Conservation (phyloP, 2,113 vertebrate genomes). For the Nothobranchius furzeri region DNA sequence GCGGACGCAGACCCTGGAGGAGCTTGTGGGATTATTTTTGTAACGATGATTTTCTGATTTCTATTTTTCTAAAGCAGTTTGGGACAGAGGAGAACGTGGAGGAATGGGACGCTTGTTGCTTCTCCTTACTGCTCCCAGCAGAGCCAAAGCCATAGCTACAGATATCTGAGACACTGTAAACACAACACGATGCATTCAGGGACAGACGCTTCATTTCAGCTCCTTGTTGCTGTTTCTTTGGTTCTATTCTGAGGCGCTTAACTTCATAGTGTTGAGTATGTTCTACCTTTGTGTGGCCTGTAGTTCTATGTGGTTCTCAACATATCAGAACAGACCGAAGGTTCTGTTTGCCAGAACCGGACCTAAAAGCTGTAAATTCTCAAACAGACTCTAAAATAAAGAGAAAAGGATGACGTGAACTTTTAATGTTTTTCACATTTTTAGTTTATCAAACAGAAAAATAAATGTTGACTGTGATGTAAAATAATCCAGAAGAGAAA, state of each 20-base stretch:
- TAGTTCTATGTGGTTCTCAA: slow-evolving; percentile 63
- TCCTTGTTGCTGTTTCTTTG: slow-evolving; percentile 26
- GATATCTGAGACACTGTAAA: slow-evolving; percentile 29
- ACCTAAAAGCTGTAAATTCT: neutral
- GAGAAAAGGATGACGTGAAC: neutral
- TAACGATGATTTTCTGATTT: slow-evolving; percentile 74
- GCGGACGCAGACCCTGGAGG: slow-evolving; percentile 64
- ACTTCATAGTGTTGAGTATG: slow-evolving; percentile 49
- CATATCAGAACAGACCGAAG: slow-evolving; percentile 52
- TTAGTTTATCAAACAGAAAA: neutral
- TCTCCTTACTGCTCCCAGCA: slow-evolving; percentile 40
- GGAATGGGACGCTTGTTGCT: slow-evolving; percentile 15
- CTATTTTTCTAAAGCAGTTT: slow-evolving; percentile 77
- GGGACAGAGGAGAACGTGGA: slow-evolving; percentile 16
- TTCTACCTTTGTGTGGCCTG: slow-evolving; percentile 72
- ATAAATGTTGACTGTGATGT: no score
- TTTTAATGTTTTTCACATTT: neutral
- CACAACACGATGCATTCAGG: slow-evolving; percentile 48
- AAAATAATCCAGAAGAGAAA: no score
- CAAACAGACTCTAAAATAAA: neutral
- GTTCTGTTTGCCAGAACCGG: neutral
- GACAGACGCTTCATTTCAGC: slow-evolving; percentile 26
- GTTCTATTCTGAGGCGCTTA: slow-evolving; percentile 43
- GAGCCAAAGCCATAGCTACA: slow-evolving; percentile 71
- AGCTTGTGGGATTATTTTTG: slow-evolving; percentile 76